Evolutionary conservation across 2,113 vertebrate species (phyloP).

Genomic region (Rynchops niger): DNA sequence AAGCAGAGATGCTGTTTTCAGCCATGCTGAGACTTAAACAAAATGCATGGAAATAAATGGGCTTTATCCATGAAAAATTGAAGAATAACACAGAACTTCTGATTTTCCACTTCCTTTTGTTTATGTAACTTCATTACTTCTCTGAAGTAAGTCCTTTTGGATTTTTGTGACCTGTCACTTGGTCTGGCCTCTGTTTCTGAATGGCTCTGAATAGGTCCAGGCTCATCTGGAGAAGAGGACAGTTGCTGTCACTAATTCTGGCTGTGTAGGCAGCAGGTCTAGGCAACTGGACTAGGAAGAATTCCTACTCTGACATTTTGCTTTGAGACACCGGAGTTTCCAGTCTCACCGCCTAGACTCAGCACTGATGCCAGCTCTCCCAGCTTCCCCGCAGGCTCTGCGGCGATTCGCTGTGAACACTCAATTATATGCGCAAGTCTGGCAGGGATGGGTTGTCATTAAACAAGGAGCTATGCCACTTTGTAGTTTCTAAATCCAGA

Average conservation of each 20-base stretch:
- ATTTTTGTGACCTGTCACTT: neutral
- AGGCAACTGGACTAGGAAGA: neutral
- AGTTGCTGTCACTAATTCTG: neutral
- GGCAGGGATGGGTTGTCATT: neutral
- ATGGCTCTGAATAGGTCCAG: accelerated
- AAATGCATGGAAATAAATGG: neutral
- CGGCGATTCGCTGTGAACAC: accelerated
- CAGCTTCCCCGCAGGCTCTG: neutral
- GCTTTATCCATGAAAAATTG: neutral
- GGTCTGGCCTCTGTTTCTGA: neutral
- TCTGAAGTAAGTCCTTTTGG: neutral
- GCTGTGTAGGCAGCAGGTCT: neutral
- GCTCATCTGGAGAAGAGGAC: neutral
- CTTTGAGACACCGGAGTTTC: neutral
- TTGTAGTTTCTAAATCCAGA: neutral
- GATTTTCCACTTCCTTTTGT: neutral
- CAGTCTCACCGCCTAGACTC: neutral
- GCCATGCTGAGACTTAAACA: neutral
- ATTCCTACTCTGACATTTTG: neutral
- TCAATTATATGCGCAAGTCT: neutral
- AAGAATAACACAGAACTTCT: neutral
- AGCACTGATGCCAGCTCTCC: accelerated
- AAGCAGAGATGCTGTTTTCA: neutral
- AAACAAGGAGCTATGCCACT: neutral
- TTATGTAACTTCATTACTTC: neutral